Conservation (phyloP, 92 coral and sea anemone genomes). For the Porites rus region DNA sequence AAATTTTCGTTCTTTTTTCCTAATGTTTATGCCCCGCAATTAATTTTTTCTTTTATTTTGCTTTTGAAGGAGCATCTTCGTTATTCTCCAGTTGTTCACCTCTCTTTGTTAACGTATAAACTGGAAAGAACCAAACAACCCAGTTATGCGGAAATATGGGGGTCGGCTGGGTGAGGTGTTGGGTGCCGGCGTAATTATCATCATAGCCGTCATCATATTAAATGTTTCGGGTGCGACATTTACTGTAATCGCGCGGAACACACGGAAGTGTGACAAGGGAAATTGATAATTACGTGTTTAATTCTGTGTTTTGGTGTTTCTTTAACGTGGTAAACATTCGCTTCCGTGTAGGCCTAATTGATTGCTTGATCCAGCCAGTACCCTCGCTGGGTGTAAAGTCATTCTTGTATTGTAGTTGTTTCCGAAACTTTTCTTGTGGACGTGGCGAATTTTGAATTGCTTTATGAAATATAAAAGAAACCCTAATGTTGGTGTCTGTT, state of each 20-base stretch:
- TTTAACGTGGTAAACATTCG: not conserved
- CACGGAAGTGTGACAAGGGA: slow-evolving; percentile 35
- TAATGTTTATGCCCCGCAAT: not conserved
- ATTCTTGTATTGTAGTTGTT: no score
- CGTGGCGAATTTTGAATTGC: no score
- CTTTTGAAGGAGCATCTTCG: no score
- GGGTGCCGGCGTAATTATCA: not conserved
- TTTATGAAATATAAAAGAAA: no score
- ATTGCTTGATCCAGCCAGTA: slow-evolving; percentile 21
- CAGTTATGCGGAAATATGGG: slow-evolving; percentile 30
- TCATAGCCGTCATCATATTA: not conserved
- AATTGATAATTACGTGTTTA: slow-evolving; percentile 7
- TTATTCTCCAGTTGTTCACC: not conserved
- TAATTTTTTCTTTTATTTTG: no score
- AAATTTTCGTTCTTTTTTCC: no score
- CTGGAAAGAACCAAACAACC: not conserved
- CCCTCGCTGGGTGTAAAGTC: no score
- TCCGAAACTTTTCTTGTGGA: no score
- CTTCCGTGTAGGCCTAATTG: slow-evolving; percentile 1
- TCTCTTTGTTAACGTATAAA: not conserved
- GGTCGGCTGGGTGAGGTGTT: not conserved
- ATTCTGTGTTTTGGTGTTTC: not conserved
- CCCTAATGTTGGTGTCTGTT: no score
- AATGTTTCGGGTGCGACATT: slow-evolving; percentile 18
- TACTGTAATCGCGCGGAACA: slow-evolving; percentile 21